Percentiles rank a stretch among this genome's conserved stretches.
Evolutionary conservation across 2,113 vertebrate genomes (phyloP).

Genomic region (Pterocles gutturalis): DNA sequence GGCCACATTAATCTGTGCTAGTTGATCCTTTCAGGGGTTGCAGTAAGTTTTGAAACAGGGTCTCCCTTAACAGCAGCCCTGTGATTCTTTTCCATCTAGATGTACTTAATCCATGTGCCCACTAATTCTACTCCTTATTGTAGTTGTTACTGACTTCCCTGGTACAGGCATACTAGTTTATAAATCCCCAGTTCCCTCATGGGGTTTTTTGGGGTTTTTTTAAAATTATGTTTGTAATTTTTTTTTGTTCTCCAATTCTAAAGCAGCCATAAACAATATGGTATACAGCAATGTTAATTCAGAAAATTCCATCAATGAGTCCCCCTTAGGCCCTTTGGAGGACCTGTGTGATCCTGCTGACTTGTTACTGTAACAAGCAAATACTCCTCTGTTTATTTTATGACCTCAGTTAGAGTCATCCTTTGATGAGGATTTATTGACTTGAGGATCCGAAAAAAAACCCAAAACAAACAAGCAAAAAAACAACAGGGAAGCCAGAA

Average conservation of each 20-base stretch:
- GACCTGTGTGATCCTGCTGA: not conserved
- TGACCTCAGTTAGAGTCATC: not conserved
- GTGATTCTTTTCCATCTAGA: not conserved
- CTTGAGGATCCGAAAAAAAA: not conserved
- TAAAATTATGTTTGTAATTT: not conserved
- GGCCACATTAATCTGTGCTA: not conserved
- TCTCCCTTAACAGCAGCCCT: not conserved
- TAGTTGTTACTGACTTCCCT: not conserved
- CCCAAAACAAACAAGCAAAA: too few relatives aligned
- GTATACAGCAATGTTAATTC: not conserved
- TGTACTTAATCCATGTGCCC: accelerated
- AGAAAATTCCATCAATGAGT: not conserved
- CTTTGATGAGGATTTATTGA: not conserved
- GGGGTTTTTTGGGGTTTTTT: not conserved
- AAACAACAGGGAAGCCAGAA: not conserved
- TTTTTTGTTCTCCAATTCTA: not conserved
- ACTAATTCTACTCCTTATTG: not conserved
- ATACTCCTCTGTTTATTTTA: not conserved
- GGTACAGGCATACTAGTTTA: not conserved
- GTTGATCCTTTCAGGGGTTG: not conserved
- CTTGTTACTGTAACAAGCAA: not conserved
- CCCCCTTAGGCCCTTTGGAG: not conserved
- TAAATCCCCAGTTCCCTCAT: not conserved
- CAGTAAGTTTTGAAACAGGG: not conserved
- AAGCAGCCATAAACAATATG: not conserved